A percentile compares a stretch with the other conserved stretches of the same genome.
These are phyloP conservation scores for Sminthopsis crassicaudata DNA, from an alignment of 2,113 vertebrate genomes.

Conservation along the genomic window DNA sequence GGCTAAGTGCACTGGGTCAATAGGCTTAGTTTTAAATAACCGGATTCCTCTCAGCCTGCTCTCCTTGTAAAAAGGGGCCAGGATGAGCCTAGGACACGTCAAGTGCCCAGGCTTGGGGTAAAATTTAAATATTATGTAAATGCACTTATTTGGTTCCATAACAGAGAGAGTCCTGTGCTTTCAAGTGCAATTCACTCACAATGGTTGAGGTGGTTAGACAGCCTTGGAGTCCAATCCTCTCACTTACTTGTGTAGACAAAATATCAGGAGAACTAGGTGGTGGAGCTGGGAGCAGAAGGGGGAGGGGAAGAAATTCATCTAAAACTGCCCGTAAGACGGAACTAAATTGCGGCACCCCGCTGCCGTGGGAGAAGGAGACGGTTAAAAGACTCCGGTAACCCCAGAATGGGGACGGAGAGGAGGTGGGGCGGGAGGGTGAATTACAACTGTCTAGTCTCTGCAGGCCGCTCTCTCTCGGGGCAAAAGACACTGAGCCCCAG, in stretches of 20 bases:
- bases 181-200: neutral
- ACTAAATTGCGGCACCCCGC: neutral
- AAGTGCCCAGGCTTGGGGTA: neutral
- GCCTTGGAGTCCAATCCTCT: neutral
- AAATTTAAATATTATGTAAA: neutral
- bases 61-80: slow-evolving; percentile 46
- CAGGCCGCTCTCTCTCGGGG: neutral
- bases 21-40: slow-evolving; percentile 76
- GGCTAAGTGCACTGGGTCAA: slow-evolving; percentile 75
- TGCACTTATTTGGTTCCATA: neutral
- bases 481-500: neutral
- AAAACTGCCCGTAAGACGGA: neutral
- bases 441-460: neutral
- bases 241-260: neutral
- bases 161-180: neutral
- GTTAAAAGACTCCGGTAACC: neutral
- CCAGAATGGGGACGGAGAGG: neutral
- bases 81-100: neutral
- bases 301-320: neutral
- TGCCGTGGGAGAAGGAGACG: neutral
- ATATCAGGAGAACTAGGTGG: neutral
- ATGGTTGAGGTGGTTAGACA: neutral
- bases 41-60: slow-evolving; percentile 44
- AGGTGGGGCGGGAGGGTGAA: neutral
- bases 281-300: neutral